Percentiles rank a stretch among this genome's conserved stretches.
These are phyloP conservation scores for Hipparchia sbordonii DNA, from an alignment of 2,888 invertebrate genomes.

Conservation along the genomic window DNA sequence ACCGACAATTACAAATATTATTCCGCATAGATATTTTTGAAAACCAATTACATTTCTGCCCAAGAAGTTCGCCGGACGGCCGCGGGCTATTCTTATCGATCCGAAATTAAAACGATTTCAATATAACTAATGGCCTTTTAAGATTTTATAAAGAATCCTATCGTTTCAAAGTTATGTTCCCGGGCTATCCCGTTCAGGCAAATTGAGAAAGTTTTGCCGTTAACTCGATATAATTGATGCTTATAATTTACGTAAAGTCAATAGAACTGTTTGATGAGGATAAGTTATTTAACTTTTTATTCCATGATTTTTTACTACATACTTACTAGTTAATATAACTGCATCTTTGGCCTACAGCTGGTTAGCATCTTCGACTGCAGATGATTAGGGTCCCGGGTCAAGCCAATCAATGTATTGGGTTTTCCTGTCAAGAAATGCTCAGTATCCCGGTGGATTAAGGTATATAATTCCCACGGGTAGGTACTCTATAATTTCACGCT, in stretches of 20 bases:
- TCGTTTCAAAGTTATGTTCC: slow-evolving; percentile 38
- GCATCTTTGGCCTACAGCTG: no score
- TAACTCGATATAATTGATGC: slow-evolving; percentile 44
- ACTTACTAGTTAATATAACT: no score
- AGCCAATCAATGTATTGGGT: no score
- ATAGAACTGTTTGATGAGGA: background rate
- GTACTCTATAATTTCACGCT: no score
- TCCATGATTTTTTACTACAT: background rate
- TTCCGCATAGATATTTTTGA: slow-evolving; percentile 40
- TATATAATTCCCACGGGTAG: no score
- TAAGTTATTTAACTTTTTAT: slow-evolving; percentile 1
- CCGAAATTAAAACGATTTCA: slow-evolving; percentile 51
- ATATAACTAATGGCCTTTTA: slow-evolving; percentile 51
- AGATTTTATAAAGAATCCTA: slow-evolving; percentile 53
- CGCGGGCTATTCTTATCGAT: slow-evolving; percentile 43
- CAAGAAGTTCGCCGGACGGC: slow-evolving; percentile 43
- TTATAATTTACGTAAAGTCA: slow-evolving; percentile 22
- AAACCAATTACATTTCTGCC: slow-evolving; percentile 52
- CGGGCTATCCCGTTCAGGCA: slow-evolving; percentile 42
- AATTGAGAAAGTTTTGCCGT: slow-evolving; percentile 48
- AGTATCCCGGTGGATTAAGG: no score
- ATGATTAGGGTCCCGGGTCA: no score
- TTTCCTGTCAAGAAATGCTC: no score
- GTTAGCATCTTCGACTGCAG: no score
- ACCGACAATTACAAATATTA: background rate